Percentiles rank a stretch among this genome's conserved stretches.
Evolutionary conservation across 1,140 invertebrate species (phyloP).

Genomic region (Drosophila paulistorum): DNA sequence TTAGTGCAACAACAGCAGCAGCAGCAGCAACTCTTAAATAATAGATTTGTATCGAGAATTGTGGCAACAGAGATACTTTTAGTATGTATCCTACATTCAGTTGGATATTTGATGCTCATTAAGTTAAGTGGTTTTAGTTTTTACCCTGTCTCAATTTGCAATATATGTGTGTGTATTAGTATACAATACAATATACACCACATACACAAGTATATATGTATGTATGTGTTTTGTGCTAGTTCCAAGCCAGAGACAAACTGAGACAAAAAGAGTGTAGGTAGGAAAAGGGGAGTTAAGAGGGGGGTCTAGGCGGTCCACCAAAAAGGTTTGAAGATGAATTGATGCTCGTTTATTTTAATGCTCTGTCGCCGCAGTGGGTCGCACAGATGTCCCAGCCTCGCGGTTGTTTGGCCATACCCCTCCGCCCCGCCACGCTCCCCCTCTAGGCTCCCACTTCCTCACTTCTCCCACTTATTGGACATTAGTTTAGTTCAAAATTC

Average conservation of each 20-base stretch:
- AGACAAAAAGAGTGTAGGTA: neutral
- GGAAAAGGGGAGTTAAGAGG: neutral
- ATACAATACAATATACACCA: neutral
- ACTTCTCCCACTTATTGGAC: slow-evolving; percentile 54
- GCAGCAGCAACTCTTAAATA: slow-evolving; percentile 67
- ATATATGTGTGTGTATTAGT: slow-evolving; percentile 50
- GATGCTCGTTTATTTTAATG: slow-evolving; percentile 81
- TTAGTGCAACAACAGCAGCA: slow-evolving; percentile 58
- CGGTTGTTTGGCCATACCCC: neutral
- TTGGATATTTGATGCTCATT: slow-evolving; percentile 79
- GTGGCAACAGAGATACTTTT: slow-evolving; percentile 57
- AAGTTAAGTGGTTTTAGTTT: slow-evolving; percentile 81
- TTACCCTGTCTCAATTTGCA: slow-evolving; percentile 45
- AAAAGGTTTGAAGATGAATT: slow-evolving; percentile 80
- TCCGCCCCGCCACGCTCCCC: neutral
- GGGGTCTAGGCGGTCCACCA: slow-evolving; percentile 54
- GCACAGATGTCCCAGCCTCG: slow-evolving; percentile 38
- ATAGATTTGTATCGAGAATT: slow-evolving; percentile 81
- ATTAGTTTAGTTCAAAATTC: slow-evolving; percentile 62
- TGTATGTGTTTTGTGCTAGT: slow-evolving; percentile 13
- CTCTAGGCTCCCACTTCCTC: neutral
- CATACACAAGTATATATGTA: neutral
- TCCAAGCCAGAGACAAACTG: neutral
- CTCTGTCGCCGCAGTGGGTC: slow-evolving; percentile 82
- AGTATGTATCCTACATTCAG: slow-evolving; percentile 20